phyloP scores from a whole-genome alignment of 2,113 vertebrate genomes.

The Pachycephala philippinensis region DNA sequence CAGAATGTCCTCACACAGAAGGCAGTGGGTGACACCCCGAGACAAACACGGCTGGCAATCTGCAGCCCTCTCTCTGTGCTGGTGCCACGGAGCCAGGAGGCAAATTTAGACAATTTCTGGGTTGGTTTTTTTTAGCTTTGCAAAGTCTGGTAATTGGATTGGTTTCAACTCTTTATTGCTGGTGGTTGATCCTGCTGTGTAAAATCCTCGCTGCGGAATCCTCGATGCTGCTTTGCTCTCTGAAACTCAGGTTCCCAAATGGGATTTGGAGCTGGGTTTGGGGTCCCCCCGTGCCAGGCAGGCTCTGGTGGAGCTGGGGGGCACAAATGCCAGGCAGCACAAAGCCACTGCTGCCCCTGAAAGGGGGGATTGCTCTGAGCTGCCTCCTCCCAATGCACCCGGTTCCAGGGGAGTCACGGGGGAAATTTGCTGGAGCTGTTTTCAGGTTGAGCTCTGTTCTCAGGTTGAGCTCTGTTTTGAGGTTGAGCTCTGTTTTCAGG shows the following conservation, averaged over 20 bases:
- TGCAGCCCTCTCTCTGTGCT: neutral
- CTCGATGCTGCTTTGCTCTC: neutral
- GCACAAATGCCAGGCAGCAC: neutral
- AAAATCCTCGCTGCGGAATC: neutral
- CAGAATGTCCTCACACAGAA: neutral
- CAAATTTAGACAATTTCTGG: too few species aligned
- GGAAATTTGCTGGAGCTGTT: neutral
- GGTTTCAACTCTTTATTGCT: neutral
- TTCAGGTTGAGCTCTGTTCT: neutral
- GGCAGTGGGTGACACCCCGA: neutral
- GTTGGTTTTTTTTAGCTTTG: neutral
- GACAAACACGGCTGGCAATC: neutral
- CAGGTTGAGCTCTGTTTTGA: neutral
- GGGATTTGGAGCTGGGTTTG: neutral
- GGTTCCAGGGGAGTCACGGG: neutral
- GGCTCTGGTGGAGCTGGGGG: neutral
- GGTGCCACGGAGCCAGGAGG: neutral
- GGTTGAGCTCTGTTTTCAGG: too few species aligned
- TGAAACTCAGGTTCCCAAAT: fast-evolving
- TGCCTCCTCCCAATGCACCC: neutral
- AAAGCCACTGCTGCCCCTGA: neutral
- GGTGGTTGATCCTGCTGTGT: neutral
- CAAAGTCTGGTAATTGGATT: neutral
- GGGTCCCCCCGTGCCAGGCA: neutral
- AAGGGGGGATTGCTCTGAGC: neutral